Conservation (phyloP, 1,140 invertebrate species). For the Drosophila truncata region DNA sequence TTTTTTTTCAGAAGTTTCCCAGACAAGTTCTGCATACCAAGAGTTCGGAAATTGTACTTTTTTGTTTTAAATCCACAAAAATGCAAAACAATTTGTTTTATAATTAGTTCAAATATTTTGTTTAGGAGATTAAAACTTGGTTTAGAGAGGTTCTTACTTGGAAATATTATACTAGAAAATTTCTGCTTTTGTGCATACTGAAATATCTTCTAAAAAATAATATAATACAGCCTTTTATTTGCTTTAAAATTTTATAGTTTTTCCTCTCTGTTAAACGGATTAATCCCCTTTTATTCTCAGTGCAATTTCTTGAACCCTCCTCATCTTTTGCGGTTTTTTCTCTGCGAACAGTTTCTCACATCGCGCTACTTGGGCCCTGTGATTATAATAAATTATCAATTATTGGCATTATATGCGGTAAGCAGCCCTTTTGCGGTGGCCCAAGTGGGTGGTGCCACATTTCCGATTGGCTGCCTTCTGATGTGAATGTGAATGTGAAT, state of each 20-base stretch:
- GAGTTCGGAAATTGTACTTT: neutral
- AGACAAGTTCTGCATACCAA: neutral
- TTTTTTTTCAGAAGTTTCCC: neutral
- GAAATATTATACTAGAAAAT: neutral
- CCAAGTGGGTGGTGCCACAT: conserved; percentile 30
- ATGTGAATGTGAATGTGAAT: conserved; percentile 28
- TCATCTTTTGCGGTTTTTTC: conserved; percentile 31
- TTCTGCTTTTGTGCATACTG: too few species aligned
- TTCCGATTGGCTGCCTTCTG: conserved; percentile 23
- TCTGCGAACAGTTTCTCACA: conserved; percentile 33
- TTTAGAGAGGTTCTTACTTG: neutral
- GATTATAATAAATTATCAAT: conserved; percentile 84
- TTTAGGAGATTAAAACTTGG: too few species aligned
- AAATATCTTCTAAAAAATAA: too few species aligned
- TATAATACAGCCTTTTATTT: too few species aligned
- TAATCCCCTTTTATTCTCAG: neutral
- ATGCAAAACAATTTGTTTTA: neutral
- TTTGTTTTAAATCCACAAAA: neutral
- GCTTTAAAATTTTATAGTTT: too few species aligned
- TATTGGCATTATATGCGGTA: conserved; percentile 74
- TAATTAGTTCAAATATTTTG: neutral
- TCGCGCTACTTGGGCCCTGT: conserved; percentile 47
- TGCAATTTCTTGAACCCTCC: conserved; percentile 6
- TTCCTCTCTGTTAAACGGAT: neutral
- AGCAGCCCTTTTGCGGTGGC: conserved; percentile 8